Percentiles rank a stretch among this genome's conserved stretches.
Conservation (phyloP, 2,888 invertebrate genomes). For the Agrotis segetum region DNA sequence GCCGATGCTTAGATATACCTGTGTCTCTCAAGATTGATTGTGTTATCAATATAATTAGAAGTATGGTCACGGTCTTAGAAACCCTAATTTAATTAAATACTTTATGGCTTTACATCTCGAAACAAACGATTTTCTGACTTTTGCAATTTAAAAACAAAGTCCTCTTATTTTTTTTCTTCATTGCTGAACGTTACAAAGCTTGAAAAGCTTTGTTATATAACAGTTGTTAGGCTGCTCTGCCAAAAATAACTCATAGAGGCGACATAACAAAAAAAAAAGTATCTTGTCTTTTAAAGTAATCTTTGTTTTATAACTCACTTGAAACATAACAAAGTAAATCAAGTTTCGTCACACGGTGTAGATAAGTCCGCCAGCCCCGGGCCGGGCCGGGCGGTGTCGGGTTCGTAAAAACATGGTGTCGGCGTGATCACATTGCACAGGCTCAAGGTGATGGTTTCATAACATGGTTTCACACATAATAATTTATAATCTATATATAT, state of each 20-base stretch:
- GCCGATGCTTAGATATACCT: neutral
- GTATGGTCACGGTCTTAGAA: neutral
- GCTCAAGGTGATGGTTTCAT: conserved; percentile 83
- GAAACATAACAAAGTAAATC: conserved; percentile 44
- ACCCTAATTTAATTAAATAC: neutral
- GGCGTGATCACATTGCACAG: conserved; percentile 81
- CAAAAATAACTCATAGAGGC: neutral
- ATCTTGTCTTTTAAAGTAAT: too few relatives aligned
- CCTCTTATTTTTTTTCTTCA: neutral
- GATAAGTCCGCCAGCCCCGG: conserved; percentile 30
- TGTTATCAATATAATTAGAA: neutral
- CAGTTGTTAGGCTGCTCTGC: neutral
- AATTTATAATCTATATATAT: too few relatives aligned
- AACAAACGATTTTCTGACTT: too few relatives aligned
- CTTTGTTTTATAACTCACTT: conserved; percentile 32
- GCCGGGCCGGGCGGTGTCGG: conserved; percentile 62
- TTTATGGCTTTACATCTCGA: too few relatives aligned
- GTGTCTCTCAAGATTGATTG: neutral
- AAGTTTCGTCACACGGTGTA: conserved; percentile 65
- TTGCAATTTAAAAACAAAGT: neutral
- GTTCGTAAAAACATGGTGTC: conserved; percentile 80
- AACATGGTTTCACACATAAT: conserved; percentile 66
- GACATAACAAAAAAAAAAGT: neutral
- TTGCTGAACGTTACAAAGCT: too few relatives aligned
- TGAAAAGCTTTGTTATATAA: neutral